A percentile compares a stretch with the other conserved stretches of the same genome.
Evolutionary conservation across 2,113 vertebrate species (phyloP).

Genomic region (Arenaria interpres): DNA sequence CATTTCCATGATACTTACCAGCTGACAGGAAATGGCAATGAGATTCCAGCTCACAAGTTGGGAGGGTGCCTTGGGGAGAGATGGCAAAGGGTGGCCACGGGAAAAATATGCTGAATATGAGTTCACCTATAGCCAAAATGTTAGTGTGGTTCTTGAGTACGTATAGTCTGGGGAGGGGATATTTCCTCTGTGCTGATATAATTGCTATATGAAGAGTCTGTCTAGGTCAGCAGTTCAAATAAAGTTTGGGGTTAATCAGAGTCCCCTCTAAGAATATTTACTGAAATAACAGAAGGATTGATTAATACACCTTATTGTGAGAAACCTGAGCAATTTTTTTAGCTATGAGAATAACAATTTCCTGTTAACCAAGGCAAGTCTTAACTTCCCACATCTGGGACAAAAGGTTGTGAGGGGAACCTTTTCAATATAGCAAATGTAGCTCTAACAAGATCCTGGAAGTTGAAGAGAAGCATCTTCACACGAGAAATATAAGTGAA

Average conservation of each 20-base stretch:
- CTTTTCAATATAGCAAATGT: neutral
- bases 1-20: neutral
- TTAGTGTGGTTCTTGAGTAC: neutral
- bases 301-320: neutral
- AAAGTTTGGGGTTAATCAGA: neutral
- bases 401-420: neutral
- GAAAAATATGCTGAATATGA: neutral
- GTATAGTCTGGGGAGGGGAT: fast-evolving
- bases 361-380: neutral
- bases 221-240: neutral
- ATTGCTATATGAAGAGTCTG: neutral
- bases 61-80: neutral
- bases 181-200: neutral
- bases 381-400: neutral
- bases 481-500: neutral
- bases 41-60: fast-evolving
- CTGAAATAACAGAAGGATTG: neutral
- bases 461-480: neutral
- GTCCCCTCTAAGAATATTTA: neutral
- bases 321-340: neutral
- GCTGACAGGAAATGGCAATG: neutral
- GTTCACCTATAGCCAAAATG: fast-evolving
- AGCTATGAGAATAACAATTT: neutral
- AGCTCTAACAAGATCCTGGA: neutral
- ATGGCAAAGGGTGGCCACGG: neutral